phyloP scores from a whole-genome alignment of 2,888 invertebrate genomes.

The Cerastis leucographa region DNA sequence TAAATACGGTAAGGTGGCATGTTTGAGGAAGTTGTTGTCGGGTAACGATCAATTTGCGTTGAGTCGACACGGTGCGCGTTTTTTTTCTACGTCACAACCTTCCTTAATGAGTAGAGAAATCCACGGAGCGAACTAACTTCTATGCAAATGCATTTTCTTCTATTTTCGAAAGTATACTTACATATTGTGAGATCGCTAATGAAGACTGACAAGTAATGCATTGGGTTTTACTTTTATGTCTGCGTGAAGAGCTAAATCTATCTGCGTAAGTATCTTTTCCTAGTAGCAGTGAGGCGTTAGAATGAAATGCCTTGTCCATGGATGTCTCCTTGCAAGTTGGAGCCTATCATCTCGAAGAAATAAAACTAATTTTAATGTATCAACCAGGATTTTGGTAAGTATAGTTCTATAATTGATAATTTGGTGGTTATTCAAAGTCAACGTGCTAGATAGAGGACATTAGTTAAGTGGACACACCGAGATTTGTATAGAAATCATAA shows the following conservation, averaged over 20 bases:
- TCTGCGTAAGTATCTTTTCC: conserved; percentile 22
- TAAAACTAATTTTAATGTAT: background rate
- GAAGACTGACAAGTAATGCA: conserved; percentile 71
- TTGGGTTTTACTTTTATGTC: conserved; percentile 72
- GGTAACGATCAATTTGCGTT: conserved; percentile 84
- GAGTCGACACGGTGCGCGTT: conserved; percentile 69
- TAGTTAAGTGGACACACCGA: background rate
- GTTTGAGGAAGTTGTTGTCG: conserved; percentile 80
- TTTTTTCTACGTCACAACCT: conserved; percentile 78
- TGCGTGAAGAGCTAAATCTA: conserved; percentile 25
- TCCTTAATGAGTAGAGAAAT: conserved; percentile 88
- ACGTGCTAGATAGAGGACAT: background rate
- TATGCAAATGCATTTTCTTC: conserved; percentile 86
- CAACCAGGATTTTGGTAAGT: background rate
- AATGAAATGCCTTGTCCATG: background rate
- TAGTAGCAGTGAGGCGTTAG: background rate
- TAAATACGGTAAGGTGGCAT: conserved; percentile 77
- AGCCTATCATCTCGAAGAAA: background rate
- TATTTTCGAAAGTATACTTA: conserved; percentile 82
- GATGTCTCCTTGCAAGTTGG: background rate
- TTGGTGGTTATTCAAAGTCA: background rate
- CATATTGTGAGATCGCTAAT: conserved; percentile 77
- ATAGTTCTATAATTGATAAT: background rate
- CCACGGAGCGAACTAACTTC: conserved; percentile 77
- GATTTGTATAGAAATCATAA: background rate